Evolutionary conservation across 2,113 vertebrate genomes (phyloP).

Genomic region (Antigone vipio): DNA sequence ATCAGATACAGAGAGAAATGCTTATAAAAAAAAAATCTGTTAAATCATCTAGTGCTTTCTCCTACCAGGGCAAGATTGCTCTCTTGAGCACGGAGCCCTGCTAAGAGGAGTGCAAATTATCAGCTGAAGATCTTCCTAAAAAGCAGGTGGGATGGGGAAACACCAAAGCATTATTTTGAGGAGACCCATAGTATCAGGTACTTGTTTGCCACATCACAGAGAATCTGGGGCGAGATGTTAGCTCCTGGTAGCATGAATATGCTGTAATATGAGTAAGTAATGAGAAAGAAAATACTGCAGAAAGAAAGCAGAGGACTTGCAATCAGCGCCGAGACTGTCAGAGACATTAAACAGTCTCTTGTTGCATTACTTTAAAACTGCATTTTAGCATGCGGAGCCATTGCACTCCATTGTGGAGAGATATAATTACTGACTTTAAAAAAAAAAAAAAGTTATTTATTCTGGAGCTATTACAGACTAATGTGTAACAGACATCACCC

Average conservation of each 20-base stretch:
- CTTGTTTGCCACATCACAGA: not conserved
- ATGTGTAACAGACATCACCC: slow-evolving; percentile 46
- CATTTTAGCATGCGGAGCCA: not conserved
- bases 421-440: not conserved
- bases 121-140: not conserved
- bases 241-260: not conserved
- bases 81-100: not conserved
- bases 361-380: slow-evolving; percentile 10
- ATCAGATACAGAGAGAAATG: not conserved
- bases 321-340: not conserved
- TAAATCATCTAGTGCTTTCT: slow-evolving; percentile 13
- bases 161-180: slow-evolving; percentile 4
- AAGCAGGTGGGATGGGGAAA: not conserved
- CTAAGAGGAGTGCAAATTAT: slow-evolving; percentile 11
- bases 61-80: not conserved
- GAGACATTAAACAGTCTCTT: slow-evolving; percentile 30
- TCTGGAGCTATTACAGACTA: slow-evolving; percentile 35
- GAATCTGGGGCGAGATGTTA: not conserved
- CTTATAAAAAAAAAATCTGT: not conserved
- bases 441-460: not conserved
- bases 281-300: not conserved
- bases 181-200: not conserved
- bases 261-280: not conserved
- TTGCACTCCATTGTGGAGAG: not conserved
- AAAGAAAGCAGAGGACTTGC: not conserved